Evolutionary conservation across 2,797 vertebrate genomes (phyloP), one percentile per base, ranked within the genome.

Genomic region (Danio albolineatus): DNA sequence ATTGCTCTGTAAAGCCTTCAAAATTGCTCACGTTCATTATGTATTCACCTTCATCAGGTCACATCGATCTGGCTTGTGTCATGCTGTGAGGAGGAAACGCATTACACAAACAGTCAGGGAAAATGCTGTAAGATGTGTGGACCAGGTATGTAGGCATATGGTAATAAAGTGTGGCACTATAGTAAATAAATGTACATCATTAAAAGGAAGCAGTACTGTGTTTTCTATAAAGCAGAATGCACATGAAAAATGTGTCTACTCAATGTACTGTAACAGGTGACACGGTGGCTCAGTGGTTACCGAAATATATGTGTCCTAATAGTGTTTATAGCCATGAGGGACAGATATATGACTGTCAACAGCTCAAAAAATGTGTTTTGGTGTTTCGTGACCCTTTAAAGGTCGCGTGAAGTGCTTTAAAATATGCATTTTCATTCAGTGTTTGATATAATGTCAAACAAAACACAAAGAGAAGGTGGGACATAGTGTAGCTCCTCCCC

Each of bases 71-170:
- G 13, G 41, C 44, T 39, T 16, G 57, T 62, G 4, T 83, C 1
- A 6, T 10, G 0, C 0, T 95, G 93, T 67, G 90, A 94, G 14
- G 67, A 73, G 0, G 0, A 21, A 0, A 93, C 85, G 0, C 81
- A 93, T 0, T 91, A 91, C 43, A 0, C 0, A 0, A 0, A 14
- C 0, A 0, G 1, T 0, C 12, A 17, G 2, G 81, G 0, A 0
- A 0, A 19, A 6, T 95, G 93, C 85, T 95, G 94, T 70, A 46
- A 57, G 0, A 90, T 6, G 90, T 95, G 94, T 77, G 0, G 0
- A 0, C 92, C 90, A 85, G 94, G 94, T 94, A 84, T 0, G 49
- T 66, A 2, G 69, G 44, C 1, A 14, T 19, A 51, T 10, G 49
- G 46, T 38, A 21, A 19, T 56, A 43, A 12, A 6, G 13, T 43